phyloP scores from a whole-genome alignment of 2,113 vertebrate genomes.

The Octodon degus region DNA sequence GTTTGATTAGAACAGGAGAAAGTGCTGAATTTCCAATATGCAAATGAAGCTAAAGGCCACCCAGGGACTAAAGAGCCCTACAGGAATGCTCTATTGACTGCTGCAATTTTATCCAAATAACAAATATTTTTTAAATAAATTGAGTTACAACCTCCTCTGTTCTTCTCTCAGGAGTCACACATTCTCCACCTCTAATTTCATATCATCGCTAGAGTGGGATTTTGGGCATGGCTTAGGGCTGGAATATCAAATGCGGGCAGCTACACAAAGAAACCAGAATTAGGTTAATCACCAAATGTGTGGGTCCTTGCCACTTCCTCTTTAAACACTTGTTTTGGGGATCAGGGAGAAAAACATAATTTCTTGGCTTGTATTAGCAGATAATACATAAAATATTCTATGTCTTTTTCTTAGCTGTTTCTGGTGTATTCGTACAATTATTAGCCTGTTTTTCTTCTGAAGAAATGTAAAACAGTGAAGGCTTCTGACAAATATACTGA shows the following conservation, averaged over 20 bases:
- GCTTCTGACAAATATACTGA: background rate
- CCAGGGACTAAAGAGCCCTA: constrained; percentile 57
- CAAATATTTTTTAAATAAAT: constrained; percentile 52
- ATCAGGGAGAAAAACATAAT: constrained; percentile 47
- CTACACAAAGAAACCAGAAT: constrained; percentile 55
- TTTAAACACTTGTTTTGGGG: constrained; percentile 51
- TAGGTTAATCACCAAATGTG: constrained; percentile 59
- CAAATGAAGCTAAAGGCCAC: constrained; percentile 77
- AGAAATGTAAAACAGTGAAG: background rate
- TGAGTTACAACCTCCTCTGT: constrained; percentile 62
- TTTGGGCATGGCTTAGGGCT: constrained; percentile 67
- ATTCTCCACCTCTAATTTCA: constrained; percentile 70
- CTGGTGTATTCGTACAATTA: background rate
- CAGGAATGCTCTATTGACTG: constrained; percentile 72
- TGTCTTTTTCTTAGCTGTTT: constrained; percentile 1
- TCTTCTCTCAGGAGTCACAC: constrained; percentile 58
- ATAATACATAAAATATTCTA: constrained; percentile 56
- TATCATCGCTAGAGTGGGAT: background rate
- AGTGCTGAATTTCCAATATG: constrained; percentile 80
- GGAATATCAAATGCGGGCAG: constrained; percentile 73
- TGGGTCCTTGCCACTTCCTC: constrained; percentile 40
- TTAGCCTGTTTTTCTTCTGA: background rate
- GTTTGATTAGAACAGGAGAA: constrained; percentile 76
- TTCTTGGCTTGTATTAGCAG: constrained; percentile 49
- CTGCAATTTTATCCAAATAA: constrained; percentile 73